Percentiles rank a stretch among this genome's conserved stretches.
These are phyloP conservation scores for Drosophila ercepeae DNA, from an alignment of 1,140 invertebrate species.

Conservation along the genomic window DNA sequence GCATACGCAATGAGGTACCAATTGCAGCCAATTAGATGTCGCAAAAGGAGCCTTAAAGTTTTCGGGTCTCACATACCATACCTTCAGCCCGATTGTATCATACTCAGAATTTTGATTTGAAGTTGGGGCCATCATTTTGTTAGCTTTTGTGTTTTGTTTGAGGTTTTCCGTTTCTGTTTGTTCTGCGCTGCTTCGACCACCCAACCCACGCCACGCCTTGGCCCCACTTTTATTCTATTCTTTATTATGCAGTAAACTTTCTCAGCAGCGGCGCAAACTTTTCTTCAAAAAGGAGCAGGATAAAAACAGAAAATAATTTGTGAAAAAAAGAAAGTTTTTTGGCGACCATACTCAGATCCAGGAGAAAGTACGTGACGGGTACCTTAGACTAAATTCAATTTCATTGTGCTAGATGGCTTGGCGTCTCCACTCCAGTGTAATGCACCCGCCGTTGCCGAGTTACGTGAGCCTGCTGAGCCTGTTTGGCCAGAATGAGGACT, in stretches of 20 bases:
- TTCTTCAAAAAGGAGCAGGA: slow-evolving; percentile 48
- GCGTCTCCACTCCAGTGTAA: no score
- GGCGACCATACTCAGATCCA: slow-evolving; percentile 67
- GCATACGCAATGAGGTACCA: slow-evolving; percentile 59
- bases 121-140: slow-evolving; percentile 31
- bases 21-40: slow-evolving; percentile 66
- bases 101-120: slow-evolving; percentile 78
- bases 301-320: slow-evolving; percentile 68
- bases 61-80: background rate
- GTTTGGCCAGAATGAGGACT: background rate
- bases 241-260: slow-evolving; percentile 80
- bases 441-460: slow-evolving; percentile 48
- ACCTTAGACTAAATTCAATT: slow-evolving; percentile 79
- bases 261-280: slow-evolving; percentile 53
- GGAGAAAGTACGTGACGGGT: slow-evolving; percentile 68
- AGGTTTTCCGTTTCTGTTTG: slow-evolving; percentile 36
- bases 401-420: slow-evolving; percentile 57
- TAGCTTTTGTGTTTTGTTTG: slow-evolving; percentile 43
- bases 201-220: slow-evolving; percentile 2
- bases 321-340: slow-evolving; percentile 65
- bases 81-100: slow-evolving; percentile 48
- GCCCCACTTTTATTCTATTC: slow-evolving; percentile 52
- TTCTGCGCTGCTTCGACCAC: slow-evolving; percentile 7
- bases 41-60: slow-evolving; percentile 55
- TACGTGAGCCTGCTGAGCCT: slow-evolving; percentile 48